These are phyloP conservation scores for Squalus acanthias DNA, from an alignment of 2,797 vertebrate genomes.

Conservation along the genomic window DNA sequence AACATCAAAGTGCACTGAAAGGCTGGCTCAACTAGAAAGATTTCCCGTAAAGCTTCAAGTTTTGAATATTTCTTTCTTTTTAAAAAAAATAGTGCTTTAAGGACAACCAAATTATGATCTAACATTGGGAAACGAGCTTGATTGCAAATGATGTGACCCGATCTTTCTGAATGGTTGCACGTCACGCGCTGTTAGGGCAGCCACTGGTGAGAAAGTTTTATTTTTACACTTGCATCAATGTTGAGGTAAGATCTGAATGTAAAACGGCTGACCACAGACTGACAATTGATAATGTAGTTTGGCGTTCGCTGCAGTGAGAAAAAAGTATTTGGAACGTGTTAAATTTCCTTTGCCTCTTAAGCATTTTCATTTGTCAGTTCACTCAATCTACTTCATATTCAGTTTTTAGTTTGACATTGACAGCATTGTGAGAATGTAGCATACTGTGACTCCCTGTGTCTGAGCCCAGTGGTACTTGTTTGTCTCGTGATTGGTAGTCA, in stretches of 20 bases:
- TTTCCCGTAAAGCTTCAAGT: not conserved
- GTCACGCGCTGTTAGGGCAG: not conserved
- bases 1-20: not conserved
- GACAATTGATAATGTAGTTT: not conserved
- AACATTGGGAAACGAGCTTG: not conserved
- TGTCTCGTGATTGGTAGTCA: not conserved
- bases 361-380: not conserved
- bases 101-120: not conserved
- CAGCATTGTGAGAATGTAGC: not conserved
- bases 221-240: not conserved
- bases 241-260: not conserved
- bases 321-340: not conserved
- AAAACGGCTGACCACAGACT: not conserved
- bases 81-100: not conserved
- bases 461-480: not conserved
- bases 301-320: not conserved
- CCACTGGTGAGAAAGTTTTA: not conserved
- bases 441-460: not conserved
- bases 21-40: not conserved
- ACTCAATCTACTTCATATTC: conserved; percentile 12
- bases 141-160: not conserved
- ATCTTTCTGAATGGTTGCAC: not conserved
- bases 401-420: not conserved
- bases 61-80: not conserved
- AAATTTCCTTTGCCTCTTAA: not conserved